Percentiles rank a stretch among this genome's conserved stretches.
phyloP scores from a whole-genome alignment of 2,888 invertebrate species.

The Pherbina coryleti region DNA sequence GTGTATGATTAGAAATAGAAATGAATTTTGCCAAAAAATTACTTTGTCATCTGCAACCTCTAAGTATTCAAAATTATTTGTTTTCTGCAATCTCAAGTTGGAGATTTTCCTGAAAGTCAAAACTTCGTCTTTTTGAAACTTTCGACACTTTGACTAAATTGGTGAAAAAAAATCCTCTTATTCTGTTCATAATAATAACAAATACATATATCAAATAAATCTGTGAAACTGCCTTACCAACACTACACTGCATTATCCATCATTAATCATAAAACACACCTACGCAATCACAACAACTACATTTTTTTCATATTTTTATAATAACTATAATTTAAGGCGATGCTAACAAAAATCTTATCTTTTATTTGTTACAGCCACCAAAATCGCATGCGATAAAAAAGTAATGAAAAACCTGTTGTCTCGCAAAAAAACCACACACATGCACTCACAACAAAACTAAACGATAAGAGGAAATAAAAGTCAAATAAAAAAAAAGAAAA shows the following conservation, averaged over 20 bases:
- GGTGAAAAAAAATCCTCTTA: no score
- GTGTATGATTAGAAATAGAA: no score
- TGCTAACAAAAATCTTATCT: not conserved
- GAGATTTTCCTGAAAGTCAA: no score
- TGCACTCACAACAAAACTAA: not conserved
- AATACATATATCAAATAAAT: no score
- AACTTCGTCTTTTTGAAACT: no score
- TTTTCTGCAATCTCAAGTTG: no score
- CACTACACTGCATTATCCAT: not conserved
- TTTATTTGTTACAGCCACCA: not conserved
- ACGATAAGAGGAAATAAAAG: not conserved
- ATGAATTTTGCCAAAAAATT: no score
- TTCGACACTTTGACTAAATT: no score
- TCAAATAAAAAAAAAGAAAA: not conserved
- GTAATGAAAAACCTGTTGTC: not conserved
- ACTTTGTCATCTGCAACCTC: no score
- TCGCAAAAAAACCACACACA: not conserved
- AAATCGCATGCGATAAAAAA: constrained; percentile 19
- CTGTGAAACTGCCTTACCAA: not conserved
- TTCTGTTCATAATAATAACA: no score
- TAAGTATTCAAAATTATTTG: no score
- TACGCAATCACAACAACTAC: not conserved
- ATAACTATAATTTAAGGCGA: not conserved
- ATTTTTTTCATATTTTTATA: not conserved
- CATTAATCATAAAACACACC: not conserved